phyloP scores from a whole-genome alignment of 2,113 vertebrate genomes.

The Mohoua ochrocephala region DNA sequence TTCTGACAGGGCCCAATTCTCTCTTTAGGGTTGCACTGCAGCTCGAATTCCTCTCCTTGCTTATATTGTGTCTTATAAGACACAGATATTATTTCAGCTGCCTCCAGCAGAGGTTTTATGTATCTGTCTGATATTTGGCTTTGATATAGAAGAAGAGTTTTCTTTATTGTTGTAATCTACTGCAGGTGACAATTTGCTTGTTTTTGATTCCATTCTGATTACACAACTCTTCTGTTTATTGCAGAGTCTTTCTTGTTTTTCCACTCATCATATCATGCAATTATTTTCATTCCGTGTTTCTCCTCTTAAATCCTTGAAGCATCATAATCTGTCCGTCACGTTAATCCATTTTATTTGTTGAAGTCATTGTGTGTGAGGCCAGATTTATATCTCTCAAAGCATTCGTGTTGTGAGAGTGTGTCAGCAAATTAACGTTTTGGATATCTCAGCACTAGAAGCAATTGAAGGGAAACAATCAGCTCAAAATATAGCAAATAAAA shows the following conservation, averaged over 20 bases:
- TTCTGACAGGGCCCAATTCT: neutral
- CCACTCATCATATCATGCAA: neutral
- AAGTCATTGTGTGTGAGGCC: neutral
- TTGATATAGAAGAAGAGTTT: neutral
- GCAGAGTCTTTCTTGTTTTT: neutral
- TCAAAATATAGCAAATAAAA: neutral
- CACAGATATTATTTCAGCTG: neutral
- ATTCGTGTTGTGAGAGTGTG: neutral
- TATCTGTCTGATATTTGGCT: neutral
- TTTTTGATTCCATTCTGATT: neutral
- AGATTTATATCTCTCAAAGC: slow-evolving; percentile 69
- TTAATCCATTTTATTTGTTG: slow-evolving; percentile 40
- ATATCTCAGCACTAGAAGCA: neutral
- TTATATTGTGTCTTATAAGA: neutral
- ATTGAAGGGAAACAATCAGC: neutral
- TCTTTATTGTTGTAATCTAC: neutral
- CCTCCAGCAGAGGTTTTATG: neutral
- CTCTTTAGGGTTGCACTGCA: neutral
- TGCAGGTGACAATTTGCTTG: neutral
- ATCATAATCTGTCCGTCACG: slow-evolving; percentile 22
- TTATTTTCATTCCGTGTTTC: slow-evolving; percentile 35
- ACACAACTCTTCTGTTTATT: neutral
- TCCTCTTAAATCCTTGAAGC: slow-evolving; percentile 12
- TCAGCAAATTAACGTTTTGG: neutral
- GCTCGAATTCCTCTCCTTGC: neutral